Percentiles rank a stretch among this genome's conserved stretches.
Conservation (phyloP, 1,140 invertebrate genomes). For the Paracyclopina nana region DNA sequence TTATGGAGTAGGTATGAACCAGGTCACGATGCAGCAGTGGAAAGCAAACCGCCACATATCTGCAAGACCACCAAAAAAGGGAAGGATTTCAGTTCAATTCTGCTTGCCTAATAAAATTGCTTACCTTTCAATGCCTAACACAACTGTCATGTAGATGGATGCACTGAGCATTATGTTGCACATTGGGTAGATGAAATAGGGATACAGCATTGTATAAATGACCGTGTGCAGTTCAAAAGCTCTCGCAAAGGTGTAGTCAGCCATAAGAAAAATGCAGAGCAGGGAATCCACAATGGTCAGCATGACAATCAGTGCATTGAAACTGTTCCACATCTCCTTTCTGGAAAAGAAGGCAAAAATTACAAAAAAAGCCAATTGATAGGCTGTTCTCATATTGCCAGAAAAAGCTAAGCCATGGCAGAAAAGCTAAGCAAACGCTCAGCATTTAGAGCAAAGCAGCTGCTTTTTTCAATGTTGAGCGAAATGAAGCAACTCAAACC, state of each 20-base stretch:
- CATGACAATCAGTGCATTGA: not conserved
- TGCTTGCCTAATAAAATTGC: not conserved
- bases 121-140: constrained; percentile 7
- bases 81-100: not conserved
- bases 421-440: too few relatives aligned
- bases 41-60: not conserved
- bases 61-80: not conserved
- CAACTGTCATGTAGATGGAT: constrained; percentile 3
- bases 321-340: constrained; percentile 3
- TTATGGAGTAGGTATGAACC: not conserved
- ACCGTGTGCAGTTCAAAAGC: not conserved
- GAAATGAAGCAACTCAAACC: too few relatives aligned
- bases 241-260: not conserved
- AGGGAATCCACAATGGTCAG: constrained; percentile 1
- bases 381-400: too few relatives aligned
- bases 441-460: too few relatives aligned
- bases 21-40: not conserved
- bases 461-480: too few relatives aligned
- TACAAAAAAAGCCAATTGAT: not conserved
- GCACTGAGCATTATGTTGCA: not conserved
- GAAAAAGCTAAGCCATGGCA: too few relatives aligned
- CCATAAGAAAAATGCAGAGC: not conserved
- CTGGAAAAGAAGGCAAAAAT: not conserved
- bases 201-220: not conserved
- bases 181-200: constrained; percentile 2